These are phyloP conservation scores for Geotrypetes seraphini DNA, from an alignment of 2,797 vertebrate species.

Conservation along the genomic window DNA sequence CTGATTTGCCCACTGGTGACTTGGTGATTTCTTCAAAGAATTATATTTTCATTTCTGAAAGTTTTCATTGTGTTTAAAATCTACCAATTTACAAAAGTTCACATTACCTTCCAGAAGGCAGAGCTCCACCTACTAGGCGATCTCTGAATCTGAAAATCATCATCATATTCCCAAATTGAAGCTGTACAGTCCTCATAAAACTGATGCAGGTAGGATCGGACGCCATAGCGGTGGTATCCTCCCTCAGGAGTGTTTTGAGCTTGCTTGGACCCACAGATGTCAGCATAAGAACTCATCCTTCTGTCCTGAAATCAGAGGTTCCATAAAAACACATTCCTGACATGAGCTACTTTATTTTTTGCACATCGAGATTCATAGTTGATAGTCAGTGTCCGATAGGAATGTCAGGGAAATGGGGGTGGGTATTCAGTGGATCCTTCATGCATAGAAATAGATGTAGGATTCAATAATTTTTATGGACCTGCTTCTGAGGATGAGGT, in stretches of 20 bases:
- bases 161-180: slow-evolving; percentile 93
- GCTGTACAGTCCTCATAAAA: slow-evolving; percentile 98
- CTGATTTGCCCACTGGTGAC: too few species aligned
- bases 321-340: not conserved
- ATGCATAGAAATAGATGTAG: too few species aligned
- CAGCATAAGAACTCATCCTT: slow-evolving; percentile 88
- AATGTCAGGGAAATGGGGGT: too few species aligned
- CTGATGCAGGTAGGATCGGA: slow-evolving; percentile 96
- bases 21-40: too few species aligned
- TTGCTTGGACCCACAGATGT: slow-evolving; percentile 75
- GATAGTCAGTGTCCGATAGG: too few species aligned
- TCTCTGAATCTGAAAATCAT: slow-evolving; percentile 98
- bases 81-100: too few species aligned
- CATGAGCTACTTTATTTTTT: rapidly evolving
- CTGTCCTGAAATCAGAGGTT: slow-evolving; percentile 48
- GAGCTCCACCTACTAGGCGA: slow-evolving; percentile 93
- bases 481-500: too few species aligned
- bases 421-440: too few species aligned
- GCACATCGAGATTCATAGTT: not conserved
- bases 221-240: slow-evolving; percentile 80
- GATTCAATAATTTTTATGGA: too few species aligned
- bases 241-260: slow-evolving; percentile 43
- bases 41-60: not conserved
- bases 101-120: slow-evolving; percentile 96
- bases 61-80: not conserved